Percentiles rank a stretch among this genome's conserved stretches.
Evolutionary conservation across 2,888 invertebrate genomes (phyloP).

Genomic region (Merodon equestris): DNA sequence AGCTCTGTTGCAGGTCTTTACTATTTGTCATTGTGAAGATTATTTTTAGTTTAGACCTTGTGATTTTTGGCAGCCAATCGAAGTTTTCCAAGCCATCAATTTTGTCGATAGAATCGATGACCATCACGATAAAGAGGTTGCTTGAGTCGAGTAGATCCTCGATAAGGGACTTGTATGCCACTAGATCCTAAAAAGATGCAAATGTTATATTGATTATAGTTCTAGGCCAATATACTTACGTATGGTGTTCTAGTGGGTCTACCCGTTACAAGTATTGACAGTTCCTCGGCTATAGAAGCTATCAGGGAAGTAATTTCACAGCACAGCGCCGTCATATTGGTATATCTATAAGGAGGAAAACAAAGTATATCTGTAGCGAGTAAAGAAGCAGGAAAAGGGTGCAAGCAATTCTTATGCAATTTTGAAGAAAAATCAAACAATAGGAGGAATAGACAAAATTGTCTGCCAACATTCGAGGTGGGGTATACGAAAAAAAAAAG

Average conservation of each 20-base stretch:
- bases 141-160: slow-evolving; percentile 73
- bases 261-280: slow-evolving; percentile 85
- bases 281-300: slow-evolving; percentile 87
- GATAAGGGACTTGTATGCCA: slow-evolving; percentile 84
- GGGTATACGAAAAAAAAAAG: no score
- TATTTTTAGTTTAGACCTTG: slow-evolving; percentile 88
- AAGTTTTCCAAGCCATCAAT: slow-evolving; percentile 80
- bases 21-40: slow-evolving; percentile 82
- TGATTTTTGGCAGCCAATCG: slow-evolving; percentile 87
- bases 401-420: no score
- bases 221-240: slow-evolving; percentile 80
- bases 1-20: slow-evolving; percentile 57
- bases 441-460: no score
- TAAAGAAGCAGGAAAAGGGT: background rate
- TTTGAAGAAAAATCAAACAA: no score
- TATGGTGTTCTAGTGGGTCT: slow-evolving; percentile 83
- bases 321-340: slow-evolving; percentile 75
- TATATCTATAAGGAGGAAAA: slow-evolving; percentile 72
- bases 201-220: background rate
- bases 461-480: no score
- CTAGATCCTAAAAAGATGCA: slow-evolving; percentile 82
- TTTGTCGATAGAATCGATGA: slow-evolving; percentile 88
- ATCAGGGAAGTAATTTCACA: slow-evolving; percentile 80
- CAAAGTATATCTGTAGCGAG: background rate
- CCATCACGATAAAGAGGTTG: slow-evolving; percentile 83